Conservation (phyloP, 2,113 vertebrate genomes). For the Macrotus californicus region DNA sequence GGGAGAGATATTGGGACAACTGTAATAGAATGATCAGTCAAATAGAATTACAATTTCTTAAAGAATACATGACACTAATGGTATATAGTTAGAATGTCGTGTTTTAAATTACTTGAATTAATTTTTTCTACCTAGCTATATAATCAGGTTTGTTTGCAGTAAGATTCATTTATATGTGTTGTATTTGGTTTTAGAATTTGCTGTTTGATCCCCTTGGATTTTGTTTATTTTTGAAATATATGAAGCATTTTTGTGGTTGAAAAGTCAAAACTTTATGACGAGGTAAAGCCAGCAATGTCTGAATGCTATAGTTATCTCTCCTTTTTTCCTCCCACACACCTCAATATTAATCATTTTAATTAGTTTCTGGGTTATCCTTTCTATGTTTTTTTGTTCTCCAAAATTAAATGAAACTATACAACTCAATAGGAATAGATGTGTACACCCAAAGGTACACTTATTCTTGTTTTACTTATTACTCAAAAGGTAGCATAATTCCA, state of each 20-base stretch:
- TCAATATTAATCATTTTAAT: neutral
- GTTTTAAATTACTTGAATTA: neutral
- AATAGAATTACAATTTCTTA: too few relatives aligned
- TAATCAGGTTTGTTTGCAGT: neutral
- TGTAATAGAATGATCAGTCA: too few relatives aligned
- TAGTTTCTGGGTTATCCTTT: neutral
- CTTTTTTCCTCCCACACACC: neutral
- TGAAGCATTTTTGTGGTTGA: neutral
- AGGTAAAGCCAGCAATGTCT: neutral
- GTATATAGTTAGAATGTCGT: neutral
- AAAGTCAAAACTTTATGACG: neutral
- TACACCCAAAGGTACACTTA: neutral
- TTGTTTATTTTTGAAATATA: neutral
- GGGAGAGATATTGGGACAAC: too few relatives aligned
- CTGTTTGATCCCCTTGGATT: neutral
- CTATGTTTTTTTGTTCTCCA: neutral
- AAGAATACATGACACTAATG: neutral
- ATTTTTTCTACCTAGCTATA: neutral
- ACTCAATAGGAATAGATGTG: neutral
- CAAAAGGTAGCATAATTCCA: neutral
- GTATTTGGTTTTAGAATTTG: neutral
- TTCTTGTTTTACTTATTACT: neutral
- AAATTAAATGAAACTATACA: neutral
- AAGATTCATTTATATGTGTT: neutral
- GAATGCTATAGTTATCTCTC: neutral